phyloP scores from a whole-genome alignment of 1,140 invertebrate species.

The Xylocopa sonorina region DNA sequence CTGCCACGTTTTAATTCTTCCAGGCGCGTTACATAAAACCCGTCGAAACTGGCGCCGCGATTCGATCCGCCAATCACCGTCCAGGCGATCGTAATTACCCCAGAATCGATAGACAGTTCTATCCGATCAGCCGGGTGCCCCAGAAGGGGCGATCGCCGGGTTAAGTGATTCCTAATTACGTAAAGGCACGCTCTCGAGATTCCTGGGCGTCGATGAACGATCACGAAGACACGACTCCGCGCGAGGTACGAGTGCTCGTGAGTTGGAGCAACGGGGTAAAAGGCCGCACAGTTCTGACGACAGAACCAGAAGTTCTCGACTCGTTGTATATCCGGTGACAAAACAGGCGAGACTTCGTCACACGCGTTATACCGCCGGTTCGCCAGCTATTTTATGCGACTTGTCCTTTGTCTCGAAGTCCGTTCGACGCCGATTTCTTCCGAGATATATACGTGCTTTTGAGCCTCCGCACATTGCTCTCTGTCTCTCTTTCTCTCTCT shows the following conservation, averaged over 20 bases:
- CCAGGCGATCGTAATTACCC: neutral
- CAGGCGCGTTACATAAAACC: neutral
- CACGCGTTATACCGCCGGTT: constrained; percentile 4
- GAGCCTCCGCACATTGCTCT: neutral
- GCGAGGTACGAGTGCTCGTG: neutral
- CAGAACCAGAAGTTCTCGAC: constrained; percentile 19
- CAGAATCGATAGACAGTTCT: neutral
- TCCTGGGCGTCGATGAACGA: constrained; percentile 34
- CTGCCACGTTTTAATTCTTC: neutral
- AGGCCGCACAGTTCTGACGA: neutral
- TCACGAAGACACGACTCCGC: constrained; percentile 39
- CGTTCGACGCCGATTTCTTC: constrained; percentile 12
- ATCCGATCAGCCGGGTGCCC: neutral
- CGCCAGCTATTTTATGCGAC: constrained; percentile 13
- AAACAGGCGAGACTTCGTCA: constrained; percentile 26
- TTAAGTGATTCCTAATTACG: constrained; percentile 44
- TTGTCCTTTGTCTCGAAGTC: constrained; percentile 26
- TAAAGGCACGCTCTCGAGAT: constrained; percentile 33
- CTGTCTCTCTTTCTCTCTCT: too few relatives aligned
- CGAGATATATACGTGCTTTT: constrained; percentile 25
- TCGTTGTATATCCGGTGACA: constrained; percentile 17
- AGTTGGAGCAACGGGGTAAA: neutral
- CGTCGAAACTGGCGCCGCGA: too few relatives aligned
- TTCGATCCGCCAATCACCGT: too few relatives aligned
- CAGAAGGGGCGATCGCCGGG: neutral